Evolutionary conservation across 2,888 invertebrate species (phyloP), one percentile per base, ranked within the genome.

Genomic region (Tetragonula carbonaria): DNA sequence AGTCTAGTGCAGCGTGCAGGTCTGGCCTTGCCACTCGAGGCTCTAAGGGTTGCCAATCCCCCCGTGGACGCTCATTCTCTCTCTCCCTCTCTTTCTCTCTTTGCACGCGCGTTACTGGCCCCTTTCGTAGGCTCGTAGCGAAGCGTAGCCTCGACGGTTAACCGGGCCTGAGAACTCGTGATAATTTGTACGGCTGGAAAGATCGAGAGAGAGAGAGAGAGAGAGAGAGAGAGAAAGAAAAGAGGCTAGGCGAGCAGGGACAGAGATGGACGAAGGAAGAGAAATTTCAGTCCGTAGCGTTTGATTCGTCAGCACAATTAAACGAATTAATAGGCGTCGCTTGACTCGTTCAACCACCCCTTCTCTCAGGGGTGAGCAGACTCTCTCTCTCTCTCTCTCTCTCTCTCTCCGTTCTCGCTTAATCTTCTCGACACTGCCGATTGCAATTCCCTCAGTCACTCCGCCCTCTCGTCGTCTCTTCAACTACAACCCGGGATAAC

Each of bases 261-360:
- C 23, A 74, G 14, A 45, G 59, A 62, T 18, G 51, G 53, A 74
- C 74, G 62, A 59, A 50, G 76, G 55, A 33, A 81, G 74, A 70
- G 76, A 73, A 76, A 87, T 88, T 90, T 86, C 82, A 89, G 90
- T 91, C 91, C 33, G 91, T 88, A 89, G 88, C 89, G 87, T 93
- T 92, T 91, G 91, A 93, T 93, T 93, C 92, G 92, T 94, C 93
- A 93, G 93, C 93, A 91, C 93, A 93, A 93, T 93, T 93, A 93
- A 92, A 91, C 90, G 91, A 93, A 93, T 93, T 93, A 93, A 93
- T 92, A 92, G 92, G 88, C 88, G 88, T 84, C 86, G 87, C 82
- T 88, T 74, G 78, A 66, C 85, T 85, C 88, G 78, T 88, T 88
- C 88, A 87, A 71, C 77, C 80, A 72, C 78, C 78, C 77, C 75